phyloP scores from a whole-genome alignment of 2,113 vertebrate species.

The Thamnaconus septentrionalis region DNA sequence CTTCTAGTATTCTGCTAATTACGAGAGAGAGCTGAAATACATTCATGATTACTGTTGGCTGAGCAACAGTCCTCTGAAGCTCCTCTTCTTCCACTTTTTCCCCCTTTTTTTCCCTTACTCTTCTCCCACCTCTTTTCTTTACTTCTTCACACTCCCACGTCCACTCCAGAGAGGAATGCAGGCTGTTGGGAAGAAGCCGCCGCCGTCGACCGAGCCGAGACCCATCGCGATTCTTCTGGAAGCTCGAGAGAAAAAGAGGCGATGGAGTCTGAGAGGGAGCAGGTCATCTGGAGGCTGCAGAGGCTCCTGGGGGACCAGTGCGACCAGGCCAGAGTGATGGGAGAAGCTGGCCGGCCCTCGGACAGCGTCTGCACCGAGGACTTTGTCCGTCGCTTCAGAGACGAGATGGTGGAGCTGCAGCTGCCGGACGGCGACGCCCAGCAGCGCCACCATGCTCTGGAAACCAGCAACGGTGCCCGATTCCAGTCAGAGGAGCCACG shows the following conservation, averaged over 20 bases:
- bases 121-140: too few species aligned
- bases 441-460: constrained; percentile 14
- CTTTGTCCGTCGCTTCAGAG: constrained; percentile 69
- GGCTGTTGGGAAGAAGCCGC: neutral
- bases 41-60: too few species aligned
- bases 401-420: constrained; percentile 67
- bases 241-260: constrained; percentile 19
- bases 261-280: constrained; percentile 57
- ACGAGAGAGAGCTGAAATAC: too few species aligned
- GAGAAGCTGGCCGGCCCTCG: constrained; percentile 42
- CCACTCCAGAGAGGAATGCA: constrained; percentile 21
- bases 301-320: constrained; percentile 58
- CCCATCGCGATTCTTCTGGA: too few species aligned
- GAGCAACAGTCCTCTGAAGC: too few species aligned
- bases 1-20: too few species aligned
- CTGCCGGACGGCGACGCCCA: constrained; percentile 5
- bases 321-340: constrained; percentile 5
- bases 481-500: too few species aligned
- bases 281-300: constrained; percentile 67
- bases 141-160: too few species aligned
- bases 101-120: too few species aligned
- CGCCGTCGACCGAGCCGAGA: too few species aligned
- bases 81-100: too few species aligned
- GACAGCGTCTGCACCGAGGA: constrained; percentile 82
- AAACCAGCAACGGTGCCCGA: neutral